Base-by-base conservation (phyloP, 2,797 vertebrate genomes). In the Melanotaenia boesemani region DNA sequence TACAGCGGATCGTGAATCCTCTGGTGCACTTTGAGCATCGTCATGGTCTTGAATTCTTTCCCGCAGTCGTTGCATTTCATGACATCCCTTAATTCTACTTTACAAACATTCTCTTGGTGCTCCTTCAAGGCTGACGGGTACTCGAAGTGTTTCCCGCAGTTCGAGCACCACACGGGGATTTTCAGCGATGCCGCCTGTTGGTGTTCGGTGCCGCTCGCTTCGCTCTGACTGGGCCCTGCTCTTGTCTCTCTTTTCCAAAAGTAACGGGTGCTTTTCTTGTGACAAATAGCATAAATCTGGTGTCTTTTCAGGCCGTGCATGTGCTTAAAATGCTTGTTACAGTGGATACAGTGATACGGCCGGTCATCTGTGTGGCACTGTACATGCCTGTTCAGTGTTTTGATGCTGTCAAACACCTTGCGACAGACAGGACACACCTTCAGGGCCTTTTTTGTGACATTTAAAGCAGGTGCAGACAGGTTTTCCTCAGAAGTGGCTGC, bases 341-440 rank as follows among this genome's bases (percentile, higher is more conserved):
- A 94, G 72, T 93, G 91, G 66, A 93, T 72, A 60, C 93, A 94
- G 13, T 93, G 90, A 46, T 89, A 94, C 0, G 93, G 92, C 0
- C 93, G 92, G 8, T 94, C 93, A 0, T 93, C 91, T 0, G 92
- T 93, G 88, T 94, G 93, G 67, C 90, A 92, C 77, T 93, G 92
- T 1, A 93, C 59, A 85, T 94, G 93, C 7, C 90, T 66, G 79
- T 93, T 93, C 7, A 93, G 84, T 0, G 90, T 92, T 61, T 93
- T 93, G n/a, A 92, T 8, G 0, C 88, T 91, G 65, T 93, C 90
- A 12, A 93, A 93, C 0, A 34, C 60, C 44, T 92, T 36, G 0
- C 84, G 74, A 2, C 93, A 94, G 1, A 94, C 89, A 0, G 88
- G 90, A 20, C 93, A 94, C 12, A 84, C 63, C 28, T 91, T 92